Conservation (phyloP, 1,140 invertebrate species). For the Lasioglossum albipes region DNA sequence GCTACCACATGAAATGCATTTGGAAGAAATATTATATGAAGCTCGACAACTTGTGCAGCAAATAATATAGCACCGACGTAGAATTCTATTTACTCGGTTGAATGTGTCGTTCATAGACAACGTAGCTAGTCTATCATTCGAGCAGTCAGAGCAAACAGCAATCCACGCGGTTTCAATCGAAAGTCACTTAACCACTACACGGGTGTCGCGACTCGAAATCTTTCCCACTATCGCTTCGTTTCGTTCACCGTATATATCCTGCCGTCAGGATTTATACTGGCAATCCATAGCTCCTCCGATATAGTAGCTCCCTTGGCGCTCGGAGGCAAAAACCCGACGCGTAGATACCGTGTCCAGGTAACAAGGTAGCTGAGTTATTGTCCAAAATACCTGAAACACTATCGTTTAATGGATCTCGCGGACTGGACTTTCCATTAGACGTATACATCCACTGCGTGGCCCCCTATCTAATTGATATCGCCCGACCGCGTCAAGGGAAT, state of each 20-base stretch:
- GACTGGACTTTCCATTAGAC: slow-evolving; percentile 36
- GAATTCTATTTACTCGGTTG: too few species aligned
- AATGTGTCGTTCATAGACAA: neutral
- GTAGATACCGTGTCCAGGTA: slow-evolving; percentile 18
- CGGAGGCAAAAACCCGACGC: neutral
- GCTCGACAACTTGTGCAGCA: too few species aligned
- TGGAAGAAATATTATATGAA: too few species aligned
- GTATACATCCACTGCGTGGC: neutral
- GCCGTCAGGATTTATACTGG: slow-evolving; percentile 12
- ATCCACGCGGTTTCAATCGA: neutral
- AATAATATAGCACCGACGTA: too few species aligned
- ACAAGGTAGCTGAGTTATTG: slow-evolving; percentile 44
- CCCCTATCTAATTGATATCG: slow-evolving; percentile 31
- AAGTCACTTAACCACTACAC: neutral
- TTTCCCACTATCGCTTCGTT: slow-evolving; percentile 9
- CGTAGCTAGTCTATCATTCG: neutral
- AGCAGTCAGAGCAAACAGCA: neutral
- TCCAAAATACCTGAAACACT: slow-evolving; percentile 38
- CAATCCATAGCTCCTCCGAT: slow-evolving; percentile 24
- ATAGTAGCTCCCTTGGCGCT: slow-evolving; percentile 1
- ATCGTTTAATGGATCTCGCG: slow-evolving; percentile 45
- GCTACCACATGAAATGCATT: too few species aligned
- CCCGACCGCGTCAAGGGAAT: neutral
- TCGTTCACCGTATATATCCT: slow-evolving; percentile 23
- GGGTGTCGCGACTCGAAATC: neutral